Base-by-base conservation (phyloP, 2,888 invertebrate species). In the Phengaris arion region DNA sequence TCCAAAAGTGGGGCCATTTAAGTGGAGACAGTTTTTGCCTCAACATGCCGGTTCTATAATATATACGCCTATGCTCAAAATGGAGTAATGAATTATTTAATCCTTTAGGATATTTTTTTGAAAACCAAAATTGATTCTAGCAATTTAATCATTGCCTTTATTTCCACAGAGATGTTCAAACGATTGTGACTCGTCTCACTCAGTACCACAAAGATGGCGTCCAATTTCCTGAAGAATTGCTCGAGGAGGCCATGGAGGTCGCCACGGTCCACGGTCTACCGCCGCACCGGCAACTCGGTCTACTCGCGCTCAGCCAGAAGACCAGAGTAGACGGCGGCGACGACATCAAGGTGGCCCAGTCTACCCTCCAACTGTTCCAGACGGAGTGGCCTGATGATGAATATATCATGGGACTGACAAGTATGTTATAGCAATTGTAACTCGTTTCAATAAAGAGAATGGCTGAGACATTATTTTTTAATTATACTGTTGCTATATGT, bases 141-240 rank as follows among this genome's bases (percentile, higher is more conserved):
- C 0, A 5, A 5, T 48, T 48, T 4, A 48, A 48, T 48, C 6
- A 7, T 46, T 48, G 35, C 2, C 35, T 48, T 48, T 48, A 48
- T 15, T 51, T 70, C 7, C 8, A 3, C 83, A 93, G 92, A 0
- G 84, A 86, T 70, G 82, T 89, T 64, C 80, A 88, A 72, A 82
- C 78, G 0, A 75, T 92, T 8, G 85, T 88, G 52, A 73, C 76
- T 3, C 87, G 88, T 0, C 78, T 92, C 9, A 82, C 81, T 0
- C 83, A 86, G 45, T 89, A 87, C 85, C 85, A 88, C 84, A 87
- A 87, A 74, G 91, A 89, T 9, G 90, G 91, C 15, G 81, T 85
- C 22, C 82, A 83, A 69, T 81, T 90, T 76, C 79, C 88, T 0
- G 87, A 86, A 3, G 86, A 85, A 0, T 72, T 88, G 2, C 68